Conservation (phyloP, 1,140 invertebrate genomes). For the Leptoteleia sp. region DNA sequence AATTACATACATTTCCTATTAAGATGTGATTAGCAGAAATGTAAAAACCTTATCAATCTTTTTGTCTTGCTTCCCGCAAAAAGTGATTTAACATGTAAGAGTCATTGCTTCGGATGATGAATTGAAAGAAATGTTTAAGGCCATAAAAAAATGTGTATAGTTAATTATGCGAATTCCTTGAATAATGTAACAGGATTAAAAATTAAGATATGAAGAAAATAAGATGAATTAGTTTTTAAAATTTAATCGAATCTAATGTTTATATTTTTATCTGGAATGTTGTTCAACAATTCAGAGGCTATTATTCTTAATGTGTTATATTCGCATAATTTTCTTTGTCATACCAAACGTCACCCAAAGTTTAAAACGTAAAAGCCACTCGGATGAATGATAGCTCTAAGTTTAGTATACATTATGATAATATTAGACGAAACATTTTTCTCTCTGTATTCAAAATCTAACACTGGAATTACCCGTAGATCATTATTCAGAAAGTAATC, state of each 20-base stretch:
- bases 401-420: constrained; percentile 37
- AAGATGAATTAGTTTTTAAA: constrained; percentile 10
- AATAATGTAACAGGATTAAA: constrained; percentile 2
- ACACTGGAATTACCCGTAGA: constrained; percentile 27
- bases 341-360: neutral
- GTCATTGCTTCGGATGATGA: constrained; percentile 8
- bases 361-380: constrained; percentile 10
- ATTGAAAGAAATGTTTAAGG: constrained; percentile 18
- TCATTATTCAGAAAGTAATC: constrained; percentile 41
- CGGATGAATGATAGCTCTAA: constrained; percentile 11
- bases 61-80: constrained; percentile 8
- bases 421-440: constrained; percentile 32
- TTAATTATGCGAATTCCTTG: constrained; percentile 16
- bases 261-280: neutral
- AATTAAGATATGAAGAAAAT: constrained; percentile 4
- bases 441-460: constrained; percentile 18
- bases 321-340: constrained; percentile 6
- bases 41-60: constrained; percentile 18
- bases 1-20: constrained; percentile 48
- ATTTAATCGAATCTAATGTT: constrained; percentile 1
- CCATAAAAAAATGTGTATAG: constrained; percentile 1
- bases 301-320: neutral
- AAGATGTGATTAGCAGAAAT: constrained; percentile 40
- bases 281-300: constrained; percentile 3
- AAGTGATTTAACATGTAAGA: constrained; percentile 15